Evolutionary conservation across 2,888 invertebrate species (phyloP).

Genomic region (Saturnia japonica): DNA sequence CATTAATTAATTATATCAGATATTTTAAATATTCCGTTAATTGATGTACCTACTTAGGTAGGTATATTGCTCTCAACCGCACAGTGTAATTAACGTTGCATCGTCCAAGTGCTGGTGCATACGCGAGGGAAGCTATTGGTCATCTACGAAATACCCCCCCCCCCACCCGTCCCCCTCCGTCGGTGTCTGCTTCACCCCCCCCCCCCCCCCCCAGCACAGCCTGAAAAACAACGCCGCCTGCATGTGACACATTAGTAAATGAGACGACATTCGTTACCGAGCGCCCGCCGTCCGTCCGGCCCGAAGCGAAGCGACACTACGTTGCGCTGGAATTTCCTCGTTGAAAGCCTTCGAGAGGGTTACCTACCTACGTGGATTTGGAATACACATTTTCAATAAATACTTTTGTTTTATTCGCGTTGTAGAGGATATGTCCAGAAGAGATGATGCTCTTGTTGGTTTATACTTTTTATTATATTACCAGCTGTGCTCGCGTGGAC

Average conservation of each 20-base stretch:
- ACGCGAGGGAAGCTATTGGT: constrained; percentile 70
- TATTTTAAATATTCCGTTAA: no score
- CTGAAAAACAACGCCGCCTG: constrained; percentile 79
- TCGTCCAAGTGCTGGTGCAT: constrained; percentile 49
- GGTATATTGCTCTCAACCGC: background rate
- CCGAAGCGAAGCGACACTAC: no score
- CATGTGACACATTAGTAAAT: constrained; percentile 83
- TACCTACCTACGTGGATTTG: constrained; percentile 30
- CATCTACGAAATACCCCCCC: no score
- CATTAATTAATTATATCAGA: background rate
- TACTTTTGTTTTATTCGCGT: background rate
- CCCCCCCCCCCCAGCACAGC: constrained; percentile 35
- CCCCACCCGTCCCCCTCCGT: constrained; percentile 29
- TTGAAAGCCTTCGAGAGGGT: constrained; percentile 47
- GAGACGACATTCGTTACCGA: constrained; percentile 81
- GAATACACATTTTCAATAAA: background rate
- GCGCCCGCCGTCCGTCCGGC: constrained; percentile 63
- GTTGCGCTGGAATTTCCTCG: constrained; percentile 71
- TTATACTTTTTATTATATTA: no score
- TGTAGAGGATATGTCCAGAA: no score
- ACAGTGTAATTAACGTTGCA: constrained; percentile 68
- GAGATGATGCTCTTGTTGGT: no score
- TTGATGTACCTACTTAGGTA: no score
- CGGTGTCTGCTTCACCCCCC: constrained; percentile 30
- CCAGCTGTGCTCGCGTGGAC: no score